phyloP scores from a whole-genome alignment of 2,113 vertebrate species.

The Macroglossus sobrinus region DNA sequence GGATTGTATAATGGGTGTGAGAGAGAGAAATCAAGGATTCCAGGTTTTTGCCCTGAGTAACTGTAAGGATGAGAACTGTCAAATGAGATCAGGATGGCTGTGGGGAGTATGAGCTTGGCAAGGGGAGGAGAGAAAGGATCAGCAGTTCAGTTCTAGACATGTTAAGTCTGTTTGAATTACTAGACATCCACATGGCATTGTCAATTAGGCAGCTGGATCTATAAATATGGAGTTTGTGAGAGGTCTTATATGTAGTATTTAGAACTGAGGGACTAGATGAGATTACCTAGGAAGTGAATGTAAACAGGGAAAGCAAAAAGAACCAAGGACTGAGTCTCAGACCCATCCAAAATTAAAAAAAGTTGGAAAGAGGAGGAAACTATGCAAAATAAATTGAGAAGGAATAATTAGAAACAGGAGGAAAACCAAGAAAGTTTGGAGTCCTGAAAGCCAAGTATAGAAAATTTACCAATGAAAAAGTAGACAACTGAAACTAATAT shows the following conservation, averaged over 20 bases:
- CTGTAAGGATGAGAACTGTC: neutral
- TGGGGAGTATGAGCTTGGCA: neutral
- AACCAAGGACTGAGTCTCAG: neutral
- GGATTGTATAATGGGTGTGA: neutral
- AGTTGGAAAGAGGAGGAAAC: neutral
- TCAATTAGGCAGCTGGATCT: neutral
- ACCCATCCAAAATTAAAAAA: neutral
- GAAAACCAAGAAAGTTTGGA: neutral
- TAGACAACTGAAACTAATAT: neutral
- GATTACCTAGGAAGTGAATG: neutral
- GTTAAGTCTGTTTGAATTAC: neutral
- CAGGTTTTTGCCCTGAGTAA: neutral
- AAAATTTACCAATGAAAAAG: constrained; percentile 10
- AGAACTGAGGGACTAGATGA: neutral
- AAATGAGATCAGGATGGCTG: neutral
- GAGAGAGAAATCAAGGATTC: neutral
- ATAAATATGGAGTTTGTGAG: neutral
- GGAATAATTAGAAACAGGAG: neutral
- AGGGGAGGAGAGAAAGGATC: neutral
- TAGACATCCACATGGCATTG: neutral
- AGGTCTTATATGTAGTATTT: neutral
- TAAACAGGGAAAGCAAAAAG: neutral
- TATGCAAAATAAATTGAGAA: neutral
- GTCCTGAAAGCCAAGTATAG: constrained; percentile 23
- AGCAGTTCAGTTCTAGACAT: neutral